These are phyloP conservation scores for Trichopoda pennipes DNA, from an alignment of 2,888 invertebrate species.

Conservation along the genomic window DNA sequence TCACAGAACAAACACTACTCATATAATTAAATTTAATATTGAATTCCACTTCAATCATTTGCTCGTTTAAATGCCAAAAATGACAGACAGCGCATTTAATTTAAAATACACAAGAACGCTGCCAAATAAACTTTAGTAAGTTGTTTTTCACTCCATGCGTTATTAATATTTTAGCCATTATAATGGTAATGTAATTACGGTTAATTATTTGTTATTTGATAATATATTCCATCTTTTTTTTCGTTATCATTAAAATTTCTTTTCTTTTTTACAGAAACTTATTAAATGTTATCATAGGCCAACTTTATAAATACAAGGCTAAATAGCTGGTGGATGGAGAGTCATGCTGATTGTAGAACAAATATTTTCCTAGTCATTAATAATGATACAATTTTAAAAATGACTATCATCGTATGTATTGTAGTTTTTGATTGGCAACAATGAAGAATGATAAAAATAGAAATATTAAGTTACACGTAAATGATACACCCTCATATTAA, in stretches of 20 bases:
- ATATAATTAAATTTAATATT: neutral
- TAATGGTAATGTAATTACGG: no score
- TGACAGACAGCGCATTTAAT: neutral
- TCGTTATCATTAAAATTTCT: constrained; percentile 1
- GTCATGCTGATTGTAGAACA: neutral
- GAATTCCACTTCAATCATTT: constrained; percentile 8
- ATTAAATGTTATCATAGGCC: constrained; percentile 1
- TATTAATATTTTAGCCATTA: no score
- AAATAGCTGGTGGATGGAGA: neutral
- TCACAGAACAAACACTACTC: neutral
- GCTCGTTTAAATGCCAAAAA: neutral
- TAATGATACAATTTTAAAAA: neutral
- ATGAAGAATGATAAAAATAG: no score
- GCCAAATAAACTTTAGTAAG: neutral
- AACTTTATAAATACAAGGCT: neutral
- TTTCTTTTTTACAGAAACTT: no score
- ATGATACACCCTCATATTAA: no score
- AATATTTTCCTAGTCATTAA: constrained; percentile 4
- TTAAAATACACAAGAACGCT: neutral
- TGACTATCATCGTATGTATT: no score
- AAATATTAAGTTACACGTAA: no score
- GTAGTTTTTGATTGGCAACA: no score
- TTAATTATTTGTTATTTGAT: constrained; percentile 5
- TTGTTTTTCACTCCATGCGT: no score
- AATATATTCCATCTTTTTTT: neutral